phyloP scores from a whole-genome alignment of 2,797 vertebrate species.

The Okamejei kenojei region DNA sequence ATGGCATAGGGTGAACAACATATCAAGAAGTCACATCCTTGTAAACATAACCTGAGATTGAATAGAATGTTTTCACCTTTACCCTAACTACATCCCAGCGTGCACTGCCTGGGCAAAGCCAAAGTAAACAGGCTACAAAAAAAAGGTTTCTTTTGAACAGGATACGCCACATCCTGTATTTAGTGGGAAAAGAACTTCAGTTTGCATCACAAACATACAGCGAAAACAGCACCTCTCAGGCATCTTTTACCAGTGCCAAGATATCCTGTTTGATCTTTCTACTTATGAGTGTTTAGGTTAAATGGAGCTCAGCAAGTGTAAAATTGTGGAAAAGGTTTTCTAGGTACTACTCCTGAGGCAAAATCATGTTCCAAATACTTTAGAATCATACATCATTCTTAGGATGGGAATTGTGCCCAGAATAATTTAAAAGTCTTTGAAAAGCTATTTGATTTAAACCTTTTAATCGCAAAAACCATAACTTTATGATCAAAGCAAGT shows the following conservation, averaged over 20 bases:
- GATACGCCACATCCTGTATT: slow-evolving; percentile 64
- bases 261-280: slow-evolving; percentile 41
- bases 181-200: slow-evolving; percentile 53
- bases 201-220: slow-evolving; percentile 55
- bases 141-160: slow-evolving; percentile 59
- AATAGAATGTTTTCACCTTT: slow-evolving; percentile 34
- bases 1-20: background rate
- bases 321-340: background rate
- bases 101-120: slow-evolving; percentile 57
- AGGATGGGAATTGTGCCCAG: background rate
- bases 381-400: background rate
- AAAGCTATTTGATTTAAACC: slow-evolving; percentile 1
- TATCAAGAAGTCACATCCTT: slow-evolving; percentile 16
- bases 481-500: background rate
- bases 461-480: background rate
- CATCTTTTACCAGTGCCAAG: slow-evolving; percentile 46
- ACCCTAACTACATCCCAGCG: slow-evolving; percentile 44
- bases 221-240: slow-evolving; percentile 48
- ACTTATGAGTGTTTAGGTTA: slow-evolving; percentile 47
- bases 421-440: slow-evolving; percentile 34
- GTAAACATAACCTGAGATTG: background rate
- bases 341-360: slow-evolving; percentile 11
- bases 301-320: slow-evolving; percentile 50
- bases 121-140: slow-evolving; percentile 60
- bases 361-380: background rate